Conservation (phyloP, 2,888 invertebrate genomes). For the Acronicta psi region DNA sequence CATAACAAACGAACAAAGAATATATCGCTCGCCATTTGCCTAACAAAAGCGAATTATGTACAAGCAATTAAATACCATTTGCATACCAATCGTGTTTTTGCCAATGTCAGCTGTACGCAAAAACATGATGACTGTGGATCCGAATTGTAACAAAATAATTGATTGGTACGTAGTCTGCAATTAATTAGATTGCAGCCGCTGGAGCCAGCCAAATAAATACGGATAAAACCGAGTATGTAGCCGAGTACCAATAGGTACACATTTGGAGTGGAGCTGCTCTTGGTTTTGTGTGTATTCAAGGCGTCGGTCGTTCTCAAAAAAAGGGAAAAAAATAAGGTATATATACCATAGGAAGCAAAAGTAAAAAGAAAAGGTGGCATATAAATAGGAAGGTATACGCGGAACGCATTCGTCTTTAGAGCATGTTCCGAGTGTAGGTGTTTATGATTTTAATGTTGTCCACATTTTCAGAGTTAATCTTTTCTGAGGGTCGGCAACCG, state of each 20-base stretch:
- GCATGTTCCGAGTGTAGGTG: too few species aligned
- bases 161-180: slow-evolving; percentile 7
- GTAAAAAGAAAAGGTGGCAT: too few species aligned
- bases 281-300: too few species aligned
- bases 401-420: too few species aligned
- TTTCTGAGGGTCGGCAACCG: slow-evolving; percentile 26
- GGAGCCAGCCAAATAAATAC: not conserved
- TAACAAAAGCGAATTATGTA: slow-evolving; percentile 27
- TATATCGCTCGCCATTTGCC: not conserved
- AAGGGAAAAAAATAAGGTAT: too few species aligned
- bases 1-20: not conserved
- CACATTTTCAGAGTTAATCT: slow-evolving; percentile 23
- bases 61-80: slow-evolving; percentile 26
- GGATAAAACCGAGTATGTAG: not conserved
- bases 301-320: too few species aligned
- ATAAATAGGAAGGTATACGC: too few species aligned
- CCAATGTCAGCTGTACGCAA: slow-evolving; percentile 9
- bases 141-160: slow-evolving; percentile 7
- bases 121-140: slow-evolving; percentile 14
- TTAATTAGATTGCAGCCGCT: slow-evolving; percentile 12
- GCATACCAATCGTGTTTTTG: slow-evolving; percentile 18
- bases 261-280: too few species aligned
- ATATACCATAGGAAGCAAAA: too few species aligned
- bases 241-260: too few species aligned
- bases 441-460: slow-evolving; percentile 6